Conservation (phyloP, 1,140 invertebrate species). For the Saccostrea cuccullata region DNA sequence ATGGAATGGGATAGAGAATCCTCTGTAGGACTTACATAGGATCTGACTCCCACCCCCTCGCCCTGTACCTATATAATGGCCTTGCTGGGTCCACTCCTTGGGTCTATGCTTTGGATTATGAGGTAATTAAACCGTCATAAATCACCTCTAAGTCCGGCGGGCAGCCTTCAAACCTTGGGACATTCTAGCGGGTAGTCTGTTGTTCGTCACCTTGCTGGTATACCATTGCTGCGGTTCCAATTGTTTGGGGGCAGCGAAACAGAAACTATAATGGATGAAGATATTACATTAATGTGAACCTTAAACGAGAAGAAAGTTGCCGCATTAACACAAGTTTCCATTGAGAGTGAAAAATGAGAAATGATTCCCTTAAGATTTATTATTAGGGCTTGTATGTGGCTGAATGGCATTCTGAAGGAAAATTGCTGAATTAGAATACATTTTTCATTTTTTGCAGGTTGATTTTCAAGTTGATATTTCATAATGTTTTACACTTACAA, state of each 20-base stretch:
- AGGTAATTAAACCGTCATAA: slow-evolving; percentile 19
- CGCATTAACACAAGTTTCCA: slow-evolving; percentile 17
- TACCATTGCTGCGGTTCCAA: neutral
- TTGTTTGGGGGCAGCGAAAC: slow-evolving; percentile 15
- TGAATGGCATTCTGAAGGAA: neutral
- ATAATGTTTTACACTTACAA: neutral
- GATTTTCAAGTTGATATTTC: neutral
- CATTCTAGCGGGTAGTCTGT: neutral
- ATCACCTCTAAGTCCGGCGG: neutral
- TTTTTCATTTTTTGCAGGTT: neutral
- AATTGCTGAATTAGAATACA: neutral
- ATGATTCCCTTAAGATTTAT: slow-evolving; percentile 28
- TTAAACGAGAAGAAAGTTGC: slow-evolving; percentile 38
- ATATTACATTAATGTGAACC: slow-evolving; percentile 36
- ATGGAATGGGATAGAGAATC: neutral
- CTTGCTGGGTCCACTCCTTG: neutral
- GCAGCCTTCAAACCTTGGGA: neutral
- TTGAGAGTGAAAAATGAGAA: slow-evolving; percentile 31
- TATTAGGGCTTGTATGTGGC: neutral
- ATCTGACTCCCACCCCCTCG: neutral
- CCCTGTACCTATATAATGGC: neutral
- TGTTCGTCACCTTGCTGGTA: neutral
- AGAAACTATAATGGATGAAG: slow-evolving; percentile 38
- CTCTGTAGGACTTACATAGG: neutral
- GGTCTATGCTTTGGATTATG: neutral